Percentiles rank a stretch among this genome's conserved stretches.
These are phyloP conservation scores for Scaptomyza graminum DNA, from an alignment of 1,140 invertebrate species.

Conservation along the genomic window DNA sequence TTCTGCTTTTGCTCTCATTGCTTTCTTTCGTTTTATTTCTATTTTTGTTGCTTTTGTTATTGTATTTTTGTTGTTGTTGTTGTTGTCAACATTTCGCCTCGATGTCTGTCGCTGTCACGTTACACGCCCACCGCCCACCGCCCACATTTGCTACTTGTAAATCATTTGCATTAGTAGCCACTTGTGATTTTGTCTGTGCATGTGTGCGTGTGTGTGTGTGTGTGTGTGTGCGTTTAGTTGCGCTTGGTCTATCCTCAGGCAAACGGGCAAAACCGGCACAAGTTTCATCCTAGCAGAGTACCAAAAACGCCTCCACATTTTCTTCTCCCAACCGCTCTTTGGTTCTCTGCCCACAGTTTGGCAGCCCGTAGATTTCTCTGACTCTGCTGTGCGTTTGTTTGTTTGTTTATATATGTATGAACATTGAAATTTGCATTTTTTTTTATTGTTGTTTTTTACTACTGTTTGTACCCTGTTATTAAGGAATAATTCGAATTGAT, in stretches of 20 bases:
- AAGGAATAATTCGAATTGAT: too few relatives aligned
- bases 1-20: conserved; percentile 35
- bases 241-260: conserved; percentile 58
- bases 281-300: conserved; percentile 23
- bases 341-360: conserved; percentile 10
- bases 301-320: not conserved
- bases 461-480: conserved; percentile 26
- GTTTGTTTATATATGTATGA: conserved; percentile 76
- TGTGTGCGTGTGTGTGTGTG: conserved; percentile 26
- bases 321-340: not conserved
- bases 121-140: conserved; percentile 60
- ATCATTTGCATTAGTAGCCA: conserved; percentile 83
- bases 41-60: conserved; percentile 31
- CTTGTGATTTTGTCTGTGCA: conserved; percentile 60
- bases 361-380: conserved; percentile 42
- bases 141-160: conserved; percentile 81
- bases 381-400: conserved; percentile 22
- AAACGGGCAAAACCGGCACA: conserved; percentile 45
- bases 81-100: conserved; percentile 76
- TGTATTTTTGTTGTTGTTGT: conserved; percentile 58
- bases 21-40: conserved; percentile 24
- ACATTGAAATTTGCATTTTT: conserved; percentile 79
- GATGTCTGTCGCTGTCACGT: conserved; percentile 65
- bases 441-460: conserved; percentile 53
- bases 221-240: conserved; percentile 51